Conservation (phyloP, 1,140 invertebrate genomes). For the Aphidius gifuensis region DNA sequence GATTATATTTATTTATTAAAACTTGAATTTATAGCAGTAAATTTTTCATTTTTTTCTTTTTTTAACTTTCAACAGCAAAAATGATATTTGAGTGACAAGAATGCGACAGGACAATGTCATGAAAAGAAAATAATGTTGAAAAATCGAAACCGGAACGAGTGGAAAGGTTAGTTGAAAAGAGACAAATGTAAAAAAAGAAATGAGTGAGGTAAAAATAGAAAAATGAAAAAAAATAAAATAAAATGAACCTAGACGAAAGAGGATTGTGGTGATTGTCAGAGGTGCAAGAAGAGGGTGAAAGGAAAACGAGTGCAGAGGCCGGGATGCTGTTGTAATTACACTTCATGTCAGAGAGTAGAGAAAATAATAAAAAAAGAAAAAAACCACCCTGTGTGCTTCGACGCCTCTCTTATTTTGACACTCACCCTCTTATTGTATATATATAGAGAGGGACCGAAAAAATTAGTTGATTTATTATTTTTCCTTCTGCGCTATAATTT, state of each 20-base stretch:
- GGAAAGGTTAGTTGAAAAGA: neutral
- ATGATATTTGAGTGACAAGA: neutral
- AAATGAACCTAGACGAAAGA: neutral
- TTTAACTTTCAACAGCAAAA: neutral
- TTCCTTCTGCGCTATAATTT: too few species aligned
- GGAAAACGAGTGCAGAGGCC: neutral
- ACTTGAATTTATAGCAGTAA: neutral
- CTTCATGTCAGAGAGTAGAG: neutral
- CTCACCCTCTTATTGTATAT: too few species aligned
- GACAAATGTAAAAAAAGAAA: too few species aligned
- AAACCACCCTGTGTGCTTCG: neutral
- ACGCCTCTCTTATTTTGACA: neutral
- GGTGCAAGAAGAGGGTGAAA: neutral
- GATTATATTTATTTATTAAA: too few species aligned
- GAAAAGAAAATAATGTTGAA: too few species aligned
- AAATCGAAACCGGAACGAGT: slow-evolving; percentile 8
- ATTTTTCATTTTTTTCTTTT: neutral
- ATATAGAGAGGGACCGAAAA: too few species aligned
- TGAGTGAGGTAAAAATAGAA: too few species aligned
- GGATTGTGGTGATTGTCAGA: slow-evolving; percentile 1
- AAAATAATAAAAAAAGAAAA: neutral
- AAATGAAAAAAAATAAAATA: neutral
- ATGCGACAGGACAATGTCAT: neutral
- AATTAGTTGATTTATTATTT: slow-evolving; percentile 7
- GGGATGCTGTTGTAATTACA: slow-evolving; percentile 1